These are phyloP conservation scores for Poeciliopsis retropinna DNA, from an alignment of 2,113 vertebrate genomes.

Conservation along the genomic window DNA sequence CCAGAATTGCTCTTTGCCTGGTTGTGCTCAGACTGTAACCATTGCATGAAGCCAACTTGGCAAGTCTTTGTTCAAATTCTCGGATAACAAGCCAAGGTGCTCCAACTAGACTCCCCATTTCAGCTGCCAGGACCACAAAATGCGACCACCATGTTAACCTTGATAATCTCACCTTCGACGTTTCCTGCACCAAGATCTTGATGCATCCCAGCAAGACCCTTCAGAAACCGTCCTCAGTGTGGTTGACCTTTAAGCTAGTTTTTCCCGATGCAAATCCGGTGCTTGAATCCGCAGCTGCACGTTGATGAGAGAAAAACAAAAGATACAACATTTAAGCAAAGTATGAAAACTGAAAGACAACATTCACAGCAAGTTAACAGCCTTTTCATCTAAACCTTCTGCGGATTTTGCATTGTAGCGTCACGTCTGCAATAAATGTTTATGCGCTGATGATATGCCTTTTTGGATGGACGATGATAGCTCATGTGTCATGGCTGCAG, in stretches of 20 bases:
- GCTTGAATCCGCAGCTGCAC: conserved; percentile 64
- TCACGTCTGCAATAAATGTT: conserved; percentile 62
- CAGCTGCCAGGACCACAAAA: no score
- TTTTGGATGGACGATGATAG: conserved; percentile 69
- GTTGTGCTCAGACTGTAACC: neutral
- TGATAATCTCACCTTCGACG: no score
- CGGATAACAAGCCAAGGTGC: no score
- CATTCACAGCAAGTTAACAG: neutral
- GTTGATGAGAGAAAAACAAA: conserved; percentile 1
- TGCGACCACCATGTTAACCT: no score
- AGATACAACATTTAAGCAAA: conserved; percentile 20
- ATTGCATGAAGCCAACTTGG: neutral
- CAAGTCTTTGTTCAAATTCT: neutral
- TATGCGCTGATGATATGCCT: conserved; percentile 60
- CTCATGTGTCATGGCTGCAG: conserved; percentile 68
- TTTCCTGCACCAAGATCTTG: no score
- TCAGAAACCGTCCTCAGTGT: no score
- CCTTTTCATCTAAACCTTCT: conserved; percentile 22
- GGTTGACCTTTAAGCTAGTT: no score
- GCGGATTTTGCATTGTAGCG: conserved; percentile 60
- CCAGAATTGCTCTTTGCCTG: no score
- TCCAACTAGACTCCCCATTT: no score
- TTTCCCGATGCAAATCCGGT: conserved; percentile 62
- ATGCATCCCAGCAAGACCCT: no score
- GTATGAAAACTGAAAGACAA: neutral